Evolutionary conservation across 2,888 invertebrate genomes (phyloP).

Genomic region (Lasioglossum vierecki): DNA sequence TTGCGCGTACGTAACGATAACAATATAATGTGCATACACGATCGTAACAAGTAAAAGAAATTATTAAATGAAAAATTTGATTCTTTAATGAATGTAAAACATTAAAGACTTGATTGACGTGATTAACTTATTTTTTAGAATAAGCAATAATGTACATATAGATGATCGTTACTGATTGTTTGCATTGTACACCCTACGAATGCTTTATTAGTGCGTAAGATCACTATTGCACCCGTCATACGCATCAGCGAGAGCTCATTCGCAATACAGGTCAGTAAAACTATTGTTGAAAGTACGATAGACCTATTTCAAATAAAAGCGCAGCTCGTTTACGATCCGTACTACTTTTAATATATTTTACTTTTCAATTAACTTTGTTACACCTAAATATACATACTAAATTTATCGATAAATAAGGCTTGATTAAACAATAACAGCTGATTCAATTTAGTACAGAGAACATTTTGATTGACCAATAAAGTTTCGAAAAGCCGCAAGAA

Average conservation of each 20-base stretch:
- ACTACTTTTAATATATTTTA: background rate
- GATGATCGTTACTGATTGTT: background rate
- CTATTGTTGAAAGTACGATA: slow-evolving; percentile 12
- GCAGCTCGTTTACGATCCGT: background rate
- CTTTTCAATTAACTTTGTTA: background rate
- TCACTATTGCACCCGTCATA: background rate
- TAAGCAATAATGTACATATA: background rate
- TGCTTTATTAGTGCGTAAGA: background rate
- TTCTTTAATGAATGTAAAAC: too few relatives aligned
- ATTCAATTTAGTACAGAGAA: background rate
- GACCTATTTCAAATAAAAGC: slow-evolving; percentile 2
- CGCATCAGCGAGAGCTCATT: background rate
- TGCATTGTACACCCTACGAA: background rate
- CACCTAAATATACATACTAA: background rate
- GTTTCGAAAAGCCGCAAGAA: slow-evolving; percentile 19
- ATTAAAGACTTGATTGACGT: background rate
- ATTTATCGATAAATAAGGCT: background rate
- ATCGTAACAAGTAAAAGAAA: background rate
- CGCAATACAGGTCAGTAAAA: slow-evolving; percentile 17
- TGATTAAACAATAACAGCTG: background rate
- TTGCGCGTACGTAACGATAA: too few relatives aligned
- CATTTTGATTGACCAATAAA: slow-evolving; percentile 13
- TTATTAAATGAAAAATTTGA: background rate
- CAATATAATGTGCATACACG: background rate
- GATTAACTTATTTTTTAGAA: background rate